phyloP scores from a whole-genome alignment of 2,113 vertebrate species.

The Pangasianodon gigas region DNA sequence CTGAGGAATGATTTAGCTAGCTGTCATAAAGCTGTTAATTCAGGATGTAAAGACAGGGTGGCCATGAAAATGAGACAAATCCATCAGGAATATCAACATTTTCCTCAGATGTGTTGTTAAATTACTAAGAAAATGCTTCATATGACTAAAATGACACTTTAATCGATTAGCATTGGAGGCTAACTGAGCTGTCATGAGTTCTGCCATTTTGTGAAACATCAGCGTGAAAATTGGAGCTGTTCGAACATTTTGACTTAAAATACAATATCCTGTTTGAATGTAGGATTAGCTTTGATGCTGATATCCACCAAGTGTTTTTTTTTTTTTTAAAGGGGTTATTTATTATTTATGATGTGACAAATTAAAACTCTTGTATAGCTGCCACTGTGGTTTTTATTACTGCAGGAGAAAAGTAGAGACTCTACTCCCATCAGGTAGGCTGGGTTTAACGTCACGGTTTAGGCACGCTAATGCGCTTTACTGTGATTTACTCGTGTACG shows the following conservation, averaged over 20 bases:
- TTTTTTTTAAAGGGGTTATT: conserved; percentile 11
- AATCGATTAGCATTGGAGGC: neutral
- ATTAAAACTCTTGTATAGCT: neutral
- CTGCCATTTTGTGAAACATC: neutral
- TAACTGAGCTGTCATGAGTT: neutral
- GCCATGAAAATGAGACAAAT: neutral
- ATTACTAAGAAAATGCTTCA: neutral
- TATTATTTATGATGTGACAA: conserved; percentile 23
- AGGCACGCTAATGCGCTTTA: neutral
- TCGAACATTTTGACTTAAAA: neutral
- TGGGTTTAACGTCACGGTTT: conserved; percentile 1
- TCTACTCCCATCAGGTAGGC: neutral
- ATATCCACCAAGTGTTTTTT: neutral
- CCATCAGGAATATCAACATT: neutral
- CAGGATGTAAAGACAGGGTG: neutral
- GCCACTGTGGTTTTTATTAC: neutral
- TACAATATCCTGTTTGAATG: neutral
- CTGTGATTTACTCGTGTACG: neutral
- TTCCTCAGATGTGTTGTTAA: neutral
- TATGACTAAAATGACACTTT: neutral
- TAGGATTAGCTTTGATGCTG: neutral
- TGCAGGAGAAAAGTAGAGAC: neutral
- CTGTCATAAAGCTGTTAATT: neutral
- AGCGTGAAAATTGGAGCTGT: no score
- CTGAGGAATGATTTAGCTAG: neutral